Evolutionary conservation across 2,113 vertebrate genomes (phyloP).

Genomic region (Psephotus haematonotus): DNA sequence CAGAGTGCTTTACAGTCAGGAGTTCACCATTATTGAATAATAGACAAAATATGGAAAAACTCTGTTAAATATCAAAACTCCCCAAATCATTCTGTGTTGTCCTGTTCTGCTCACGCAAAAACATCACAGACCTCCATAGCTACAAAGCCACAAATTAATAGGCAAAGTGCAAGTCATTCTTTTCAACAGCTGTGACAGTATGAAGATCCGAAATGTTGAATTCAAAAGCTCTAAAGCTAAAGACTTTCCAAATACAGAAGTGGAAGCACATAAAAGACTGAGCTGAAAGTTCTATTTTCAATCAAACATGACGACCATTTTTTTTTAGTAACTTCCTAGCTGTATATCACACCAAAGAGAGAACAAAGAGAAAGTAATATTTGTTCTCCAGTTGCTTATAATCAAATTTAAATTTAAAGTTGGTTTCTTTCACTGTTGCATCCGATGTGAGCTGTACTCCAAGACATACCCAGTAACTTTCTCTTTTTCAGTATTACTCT

Average conservation of each 20-base stretch:
- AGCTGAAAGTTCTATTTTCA: background rate
- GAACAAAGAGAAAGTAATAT: background rate
- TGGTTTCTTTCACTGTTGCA: background rate
- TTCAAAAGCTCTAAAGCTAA: background rate
- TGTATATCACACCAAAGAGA: background rate
- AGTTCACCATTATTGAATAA: background rate
- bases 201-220: background rate
- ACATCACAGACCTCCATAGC: background rate
- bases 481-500: background rate
- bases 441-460: background rate
- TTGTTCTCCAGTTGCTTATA: background rate
- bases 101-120: background rate
- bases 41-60: background rate
- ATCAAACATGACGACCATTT: background rate
- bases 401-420: background rate
- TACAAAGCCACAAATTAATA: background rate
- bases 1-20: background rate
- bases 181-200: background rate
- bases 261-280: background rate
- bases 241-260: background rate
- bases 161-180: background rate
- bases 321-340: background rate
- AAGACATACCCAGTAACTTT: background rate
- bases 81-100: background rate
- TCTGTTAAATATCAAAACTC: background rate